phyloP scores from a whole-genome alignment of 2,888 invertebrate species.

The Synergus itoensis region DNA sequence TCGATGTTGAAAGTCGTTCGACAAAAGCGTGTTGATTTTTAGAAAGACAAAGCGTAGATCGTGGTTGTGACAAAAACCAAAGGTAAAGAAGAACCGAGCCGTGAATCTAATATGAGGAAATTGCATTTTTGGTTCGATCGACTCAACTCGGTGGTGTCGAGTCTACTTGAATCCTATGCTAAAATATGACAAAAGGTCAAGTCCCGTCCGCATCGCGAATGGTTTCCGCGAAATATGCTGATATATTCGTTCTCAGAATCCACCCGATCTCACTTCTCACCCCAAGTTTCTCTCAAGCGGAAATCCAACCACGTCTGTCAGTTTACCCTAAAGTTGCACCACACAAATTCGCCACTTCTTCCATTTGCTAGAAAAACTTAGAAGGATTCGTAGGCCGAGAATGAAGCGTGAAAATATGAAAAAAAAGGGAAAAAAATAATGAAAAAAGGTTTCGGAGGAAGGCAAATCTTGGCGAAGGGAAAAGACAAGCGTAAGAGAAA shows the following conservation, averaged over 20 bases:
- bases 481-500: slow-evolving; percentile 8
- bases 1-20: slow-evolving; percentile 1
- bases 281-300: slow-evolving; percentile 40
- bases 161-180: slow-evolving; percentile 45
- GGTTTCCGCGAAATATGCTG: slow-evolving; percentile 58
- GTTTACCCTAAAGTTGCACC: slow-evolving; percentile 53
- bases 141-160: slow-evolving; percentile 5
- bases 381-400: slow-evolving; percentile 1
- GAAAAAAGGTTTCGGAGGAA: background rate
- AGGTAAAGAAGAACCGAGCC: slow-evolving; percentile 15
- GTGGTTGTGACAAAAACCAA: slow-evolving; percentile 25
- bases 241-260: slow-evolving; percentile 53
- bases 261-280: slow-evolving; percentile 26
- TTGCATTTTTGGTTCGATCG: slow-evolving; percentile 35
- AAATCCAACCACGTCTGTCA: slow-evolving; percentile 58
- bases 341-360: slow-evolving; percentile 46
- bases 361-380: slow-evolving; percentile 38
- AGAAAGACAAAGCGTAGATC: slow-evolving; percentile 32
- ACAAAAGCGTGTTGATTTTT: slow-evolving; percentile 21
- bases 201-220: slow-evolving; percentile 49
- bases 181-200: slow-evolving; percentile 61
- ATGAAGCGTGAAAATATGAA: slow-evolving; percentile 8
- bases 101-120: slow-evolving; percentile 40
- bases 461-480: slow-evolving; percentile 50
- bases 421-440: slow-evolving; percentile 46